These are phyloP conservation scores for Agrilus mali DNA, from an alignment of 2,888 invertebrate genomes.

Conservation along the genomic window DNA sequence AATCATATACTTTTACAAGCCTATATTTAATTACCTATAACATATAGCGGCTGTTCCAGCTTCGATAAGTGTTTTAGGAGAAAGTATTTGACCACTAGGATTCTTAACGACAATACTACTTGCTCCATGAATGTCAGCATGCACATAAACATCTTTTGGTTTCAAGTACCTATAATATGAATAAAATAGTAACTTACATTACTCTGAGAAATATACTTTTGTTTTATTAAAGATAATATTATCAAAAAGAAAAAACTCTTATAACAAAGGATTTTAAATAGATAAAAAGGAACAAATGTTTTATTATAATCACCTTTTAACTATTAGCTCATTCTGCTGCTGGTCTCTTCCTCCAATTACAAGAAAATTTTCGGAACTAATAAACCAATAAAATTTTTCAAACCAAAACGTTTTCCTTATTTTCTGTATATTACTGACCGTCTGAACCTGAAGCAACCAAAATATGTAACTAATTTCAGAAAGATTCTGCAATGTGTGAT, in stretches of 20 bases:
- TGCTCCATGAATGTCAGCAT: conserved; percentile 90
- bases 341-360: conserved; percentile 94
- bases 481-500: too few species aligned
- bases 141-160: conserved; percentile 84
- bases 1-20: too few species aligned
- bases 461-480: too few species aligned
- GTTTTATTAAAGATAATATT: too few species aligned
- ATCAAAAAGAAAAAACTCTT: background rate
- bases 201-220: too few species aligned
- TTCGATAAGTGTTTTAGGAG: conserved; percentile 92
- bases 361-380: conserved; percentile 88
- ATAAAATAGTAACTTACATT: too few species aligned
- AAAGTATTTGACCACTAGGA: conserved; percentile 54
- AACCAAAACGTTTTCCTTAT: conserved; percentile 96
- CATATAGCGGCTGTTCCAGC: conserved; percentile 94
- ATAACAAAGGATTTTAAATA: background rate
- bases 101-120: conserved; percentile 88
- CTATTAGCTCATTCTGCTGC: conserved; percentile 95
- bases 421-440: conserved; percentile 85
- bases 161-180: conserved; percentile 48
- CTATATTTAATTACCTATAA: conserved; percentile 50
- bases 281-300: too few species aligned
- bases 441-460: conserved; percentile 38
- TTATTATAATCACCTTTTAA: conserved; percentile 53
- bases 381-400: conserved; percentile 99